Evolutionary conservation across 1,140 invertebrate species (phyloP), one percentile per base, ranked within the genome.

Genomic region (Lithobius niger): DNA sequence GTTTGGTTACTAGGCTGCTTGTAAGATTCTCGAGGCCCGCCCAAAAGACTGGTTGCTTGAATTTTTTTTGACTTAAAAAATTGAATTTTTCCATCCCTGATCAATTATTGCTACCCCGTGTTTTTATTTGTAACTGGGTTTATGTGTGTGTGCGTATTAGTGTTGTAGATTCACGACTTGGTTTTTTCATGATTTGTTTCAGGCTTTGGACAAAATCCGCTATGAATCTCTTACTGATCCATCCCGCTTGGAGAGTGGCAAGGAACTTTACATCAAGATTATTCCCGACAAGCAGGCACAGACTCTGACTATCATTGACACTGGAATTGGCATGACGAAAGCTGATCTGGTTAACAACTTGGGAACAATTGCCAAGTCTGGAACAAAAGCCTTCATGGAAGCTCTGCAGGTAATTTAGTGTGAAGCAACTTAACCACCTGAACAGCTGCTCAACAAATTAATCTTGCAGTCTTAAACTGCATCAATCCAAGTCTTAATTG

Each of bases 341-440:
- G 87, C 90, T 56, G 92, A 95, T 71, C 72, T 96, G 59, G 86
- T 96, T 51, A 95, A 96, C 77, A 95, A 95, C 72, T 73, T 96
- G 70, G 91, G 91, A 71, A 95, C 91, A 54, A 96, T 96, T 69
- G 91, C 92, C 55, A 93, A 93, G 69, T 95, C 91, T 55, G 92
- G 91, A 59, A 96, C 92, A 31, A 94, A 94, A 70, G 90, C 90
- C 18, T 95, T 96, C 74, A 95, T 96, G 90, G 90, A 96, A 69
- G 91, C 91, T 53, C 75, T 95, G 54, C 84, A 88, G 58, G 63
- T 67, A 65, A 47, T 44, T 26, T 48, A 52, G 19, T 45, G 52
- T 28, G n/a, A n/a, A n/a, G n/a, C n/a, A n/a, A n/a, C n/a, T n/a
- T n/a, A n/a, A n/a, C n/a, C n/a, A n/a, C n/a, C n/a, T n/a, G n/a